Conservation (phyloP, 1,140 invertebrate species). For the Ceratosolen fusciceps region DNA sequence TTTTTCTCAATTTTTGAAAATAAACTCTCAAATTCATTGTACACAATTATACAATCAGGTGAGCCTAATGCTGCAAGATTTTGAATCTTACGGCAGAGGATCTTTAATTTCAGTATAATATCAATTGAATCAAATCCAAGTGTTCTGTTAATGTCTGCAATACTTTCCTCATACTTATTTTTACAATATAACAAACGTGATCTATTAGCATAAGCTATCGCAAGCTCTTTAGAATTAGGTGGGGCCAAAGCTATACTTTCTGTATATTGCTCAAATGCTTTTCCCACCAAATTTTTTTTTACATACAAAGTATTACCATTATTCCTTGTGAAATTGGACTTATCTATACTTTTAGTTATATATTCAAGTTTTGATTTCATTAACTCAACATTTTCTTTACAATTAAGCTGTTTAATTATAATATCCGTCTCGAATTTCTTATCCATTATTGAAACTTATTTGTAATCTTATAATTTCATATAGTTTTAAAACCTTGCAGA, state of each 20-base stretch:
- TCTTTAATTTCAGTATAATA: background rate
- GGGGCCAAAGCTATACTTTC: conserved; percentile 36
- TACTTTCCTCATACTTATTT: conserved; percentile 31
- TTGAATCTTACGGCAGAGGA: conserved; percentile 14
- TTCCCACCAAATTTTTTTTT: background rate
- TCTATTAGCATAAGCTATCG: conserved; percentile 24
- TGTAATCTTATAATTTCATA: background rate
- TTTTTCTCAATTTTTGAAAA: background rate
- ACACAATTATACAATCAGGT: background rate
- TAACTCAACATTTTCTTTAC: background rate
- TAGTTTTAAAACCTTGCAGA: background rate
- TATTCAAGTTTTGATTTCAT: background rate
- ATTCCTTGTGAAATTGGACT: background rate
- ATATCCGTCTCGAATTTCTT: background rate
- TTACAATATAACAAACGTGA: conserved; percentile 22
- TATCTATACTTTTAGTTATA: background rate
- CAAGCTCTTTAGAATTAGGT: background rate
- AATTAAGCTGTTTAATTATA: background rate
- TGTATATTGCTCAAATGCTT: conserved; percentile 22
- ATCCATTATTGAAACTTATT: conserved; percentile 20
- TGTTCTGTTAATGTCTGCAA: conserved; percentile 23
- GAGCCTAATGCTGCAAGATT: conserved; percentile 1
- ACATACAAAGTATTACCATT: conserved; percentile 8
- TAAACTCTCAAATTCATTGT: background rate
- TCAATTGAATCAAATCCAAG: background rate